Conservation (phyloP, 2,113 vertebrate species). For the Odontesthes bonariensis region DNA sequence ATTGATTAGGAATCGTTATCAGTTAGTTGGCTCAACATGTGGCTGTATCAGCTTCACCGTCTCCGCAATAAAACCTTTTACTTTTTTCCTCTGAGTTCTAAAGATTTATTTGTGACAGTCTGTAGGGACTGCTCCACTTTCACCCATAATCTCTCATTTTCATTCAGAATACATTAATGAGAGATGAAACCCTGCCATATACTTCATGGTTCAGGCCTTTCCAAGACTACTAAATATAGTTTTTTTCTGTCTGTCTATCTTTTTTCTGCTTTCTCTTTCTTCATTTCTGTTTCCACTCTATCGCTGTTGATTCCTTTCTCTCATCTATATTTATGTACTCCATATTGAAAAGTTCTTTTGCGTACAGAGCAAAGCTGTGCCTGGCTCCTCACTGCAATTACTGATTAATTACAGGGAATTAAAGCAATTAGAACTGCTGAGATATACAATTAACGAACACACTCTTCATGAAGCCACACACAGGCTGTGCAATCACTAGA, state of each 20-base stretch:
- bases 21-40: neutral
- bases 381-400: conserved; percentile 84
- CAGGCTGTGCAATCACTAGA: conserved; percentile 74
- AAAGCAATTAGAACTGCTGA: conserved; percentile 87
- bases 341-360: conserved; percentile 83
- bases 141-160: conserved; percentile 66
- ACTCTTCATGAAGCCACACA: conserved; percentile 81
- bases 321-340: conserved; percentile 85
- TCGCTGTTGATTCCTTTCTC: conserved; percentile 55
- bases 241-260: conserved; percentile 15
- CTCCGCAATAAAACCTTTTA: neutral
- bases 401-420: conserved; percentile 89
- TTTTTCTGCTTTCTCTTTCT: conserved; percentile 21
- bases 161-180: conserved; percentile 70
- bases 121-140: conserved; percentile 54
- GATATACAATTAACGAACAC: conserved; percentile 87
- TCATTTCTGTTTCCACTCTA: conserved; percentile 56
- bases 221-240: conserved; percentile 66
- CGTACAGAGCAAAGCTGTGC: conserved; percentile 78
- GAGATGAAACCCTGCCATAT: conserved; percentile 62
- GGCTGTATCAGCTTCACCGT: neutral
- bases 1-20: neutral
- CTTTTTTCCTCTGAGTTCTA: conserved; percentile 1
- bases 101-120: conserved; percentile 45
- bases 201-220: conserved; percentile 51